Conservation (phyloP, 2,797 vertebrate genomes). For the Odontamblyopus lacepedii region DNA sequence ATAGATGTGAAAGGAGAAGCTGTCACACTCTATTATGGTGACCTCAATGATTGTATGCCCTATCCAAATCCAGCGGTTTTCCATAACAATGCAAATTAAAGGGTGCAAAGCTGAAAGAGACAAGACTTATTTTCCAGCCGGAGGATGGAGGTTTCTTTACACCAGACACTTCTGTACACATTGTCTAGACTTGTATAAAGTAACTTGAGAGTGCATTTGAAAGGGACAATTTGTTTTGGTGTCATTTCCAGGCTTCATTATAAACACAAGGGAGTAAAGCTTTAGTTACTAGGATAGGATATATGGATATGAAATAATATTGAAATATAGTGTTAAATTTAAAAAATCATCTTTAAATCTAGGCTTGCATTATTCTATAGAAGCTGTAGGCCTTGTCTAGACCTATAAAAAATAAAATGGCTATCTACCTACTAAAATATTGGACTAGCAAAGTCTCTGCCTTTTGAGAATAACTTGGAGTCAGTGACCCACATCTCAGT, state of each 20-base stretch:
- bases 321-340: neutral
- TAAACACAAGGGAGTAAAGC: slow-evolving; percentile 49
- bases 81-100: slow-evolving; percentile 79
- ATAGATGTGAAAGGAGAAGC: slow-evolving; percentile 73
- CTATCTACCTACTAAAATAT: slow-evolving; percentile 4
- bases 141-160: slow-evolving; percentile 67
- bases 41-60: slow-evolving; percentile 76
- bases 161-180: slow-evolving; percentile 65
- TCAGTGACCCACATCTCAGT: slow-evolving; percentile 70
- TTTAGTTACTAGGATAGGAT: slow-evolving; percentile 8
- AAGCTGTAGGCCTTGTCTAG: neutral
- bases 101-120: slow-evolving; percentile 71
- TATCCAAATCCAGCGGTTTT: slow-evolving; percentile 75
- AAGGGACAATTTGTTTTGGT: slow-evolving; percentile 52
- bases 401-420: neutral
- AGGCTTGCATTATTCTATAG: neutral
- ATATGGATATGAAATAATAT: neutral
- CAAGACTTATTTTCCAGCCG: slow-evolving; percentile 70
- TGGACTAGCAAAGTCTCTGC: slow-evolving; percentile 17
- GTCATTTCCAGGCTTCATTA: slow-evolving; percentile 43
- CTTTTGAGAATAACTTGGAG: slow-evolving; percentile 48
- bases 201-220: slow-evolving; percentile 66
- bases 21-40: slow-evolving; percentile 78
- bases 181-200: slow-evolving; percentile 60
- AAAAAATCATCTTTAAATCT: neutral